A percentile compares a stretch with the other conserved stretches of the same genome.
Conservation (phyloP, 2,888 invertebrate species). For the Psylliodes chrysocephalus region DNA sequence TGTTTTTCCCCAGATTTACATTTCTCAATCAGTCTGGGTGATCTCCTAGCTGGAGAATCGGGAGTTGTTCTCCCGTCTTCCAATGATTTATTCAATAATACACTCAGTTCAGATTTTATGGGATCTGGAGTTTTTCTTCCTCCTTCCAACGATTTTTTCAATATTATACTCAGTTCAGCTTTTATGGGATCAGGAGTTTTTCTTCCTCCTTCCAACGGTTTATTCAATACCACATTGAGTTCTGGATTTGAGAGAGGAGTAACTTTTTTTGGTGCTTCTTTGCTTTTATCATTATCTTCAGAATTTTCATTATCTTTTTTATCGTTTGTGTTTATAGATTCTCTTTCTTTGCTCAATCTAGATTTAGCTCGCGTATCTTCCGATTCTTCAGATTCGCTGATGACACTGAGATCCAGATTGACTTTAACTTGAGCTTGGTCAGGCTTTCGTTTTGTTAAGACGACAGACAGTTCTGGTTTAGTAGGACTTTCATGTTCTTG, state of each 20-base stretch:
- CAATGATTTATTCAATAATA: not conserved
- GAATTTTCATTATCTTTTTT: not conserved
- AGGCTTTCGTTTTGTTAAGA: constrained; percentile 36
- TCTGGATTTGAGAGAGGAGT: too few relatives aligned
- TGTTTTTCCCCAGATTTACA: not conserved
- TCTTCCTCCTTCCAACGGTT: too few relatives aligned
- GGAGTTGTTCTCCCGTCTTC: not conserved
- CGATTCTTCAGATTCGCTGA: constrained; percentile 45
- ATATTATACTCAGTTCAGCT: not conserved
- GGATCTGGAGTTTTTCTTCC: not conserved
- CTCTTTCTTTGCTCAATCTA: too few relatives aligned
- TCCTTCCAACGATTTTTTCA: not conserved
- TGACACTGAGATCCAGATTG: constrained; percentile 45
- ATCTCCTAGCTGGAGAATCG: constrained; percentile 31
- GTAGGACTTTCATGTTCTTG: constrained; percentile 27
- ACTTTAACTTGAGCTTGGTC: constrained; percentile 35
- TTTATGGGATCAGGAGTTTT: too few relatives aligned
- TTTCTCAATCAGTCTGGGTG: constrained; percentile 39
- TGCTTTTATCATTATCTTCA: not conserved
- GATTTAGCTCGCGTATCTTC: constrained; percentile 17
- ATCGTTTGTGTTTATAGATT: too few relatives aligned
- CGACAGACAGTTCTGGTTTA: constrained; percentile 9
- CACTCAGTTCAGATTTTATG: not conserved
- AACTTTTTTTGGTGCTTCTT: constrained; percentile 7
- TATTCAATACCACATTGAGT: too few relatives aligned